These are phyloP conservation scores for Dicaeum eximium DNA, from an alignment of 2,113 vertebrate genomes.

Conservation along the genomic window DNA sequence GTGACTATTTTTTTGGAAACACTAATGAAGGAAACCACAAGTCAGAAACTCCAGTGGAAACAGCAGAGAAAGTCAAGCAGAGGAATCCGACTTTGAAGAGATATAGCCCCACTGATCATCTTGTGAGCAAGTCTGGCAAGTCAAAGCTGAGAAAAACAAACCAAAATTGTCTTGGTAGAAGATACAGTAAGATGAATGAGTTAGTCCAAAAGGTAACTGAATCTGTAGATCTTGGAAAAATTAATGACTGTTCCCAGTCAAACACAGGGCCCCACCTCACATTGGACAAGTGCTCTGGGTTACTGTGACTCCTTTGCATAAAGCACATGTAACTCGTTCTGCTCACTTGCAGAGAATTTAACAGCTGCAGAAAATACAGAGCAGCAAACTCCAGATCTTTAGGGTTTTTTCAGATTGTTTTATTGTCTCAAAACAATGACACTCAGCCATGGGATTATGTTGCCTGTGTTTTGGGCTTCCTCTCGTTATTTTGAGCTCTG, in stretches of 20 bases:
- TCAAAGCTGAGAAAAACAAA: neutral
- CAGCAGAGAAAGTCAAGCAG: neutral
- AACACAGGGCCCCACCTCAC: neutral
- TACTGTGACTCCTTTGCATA: neutral
- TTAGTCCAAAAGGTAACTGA: slow-evolving; percentile 77
- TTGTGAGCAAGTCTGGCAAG: neutral
- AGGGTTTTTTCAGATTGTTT: neutral
- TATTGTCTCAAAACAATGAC: neutral
- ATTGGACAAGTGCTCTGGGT: neutral
- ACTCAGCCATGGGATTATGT: neutral
- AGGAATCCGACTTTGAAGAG: neutral
- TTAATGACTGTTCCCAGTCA: neutral
- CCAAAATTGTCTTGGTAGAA: slow-evolving; percentile 67
- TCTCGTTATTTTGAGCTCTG: neutral
- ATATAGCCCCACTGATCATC: neutral
- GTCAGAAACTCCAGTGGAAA: neutral
- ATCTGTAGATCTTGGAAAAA: neutral
- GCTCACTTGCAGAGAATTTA: neutral
- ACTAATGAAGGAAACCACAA: neutral
- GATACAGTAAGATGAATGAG: slow-evolving; percentile 69
- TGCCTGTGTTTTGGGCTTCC: neutral
- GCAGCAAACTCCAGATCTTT: neutral
- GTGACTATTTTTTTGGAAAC: slow-evolving; percentile 17
- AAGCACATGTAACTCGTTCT: neutral
- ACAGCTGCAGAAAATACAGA: neutral